Base-by-base conservation (phyloP, 2,113 vertebrate species). In the Tetrao urogallus region DNA sequence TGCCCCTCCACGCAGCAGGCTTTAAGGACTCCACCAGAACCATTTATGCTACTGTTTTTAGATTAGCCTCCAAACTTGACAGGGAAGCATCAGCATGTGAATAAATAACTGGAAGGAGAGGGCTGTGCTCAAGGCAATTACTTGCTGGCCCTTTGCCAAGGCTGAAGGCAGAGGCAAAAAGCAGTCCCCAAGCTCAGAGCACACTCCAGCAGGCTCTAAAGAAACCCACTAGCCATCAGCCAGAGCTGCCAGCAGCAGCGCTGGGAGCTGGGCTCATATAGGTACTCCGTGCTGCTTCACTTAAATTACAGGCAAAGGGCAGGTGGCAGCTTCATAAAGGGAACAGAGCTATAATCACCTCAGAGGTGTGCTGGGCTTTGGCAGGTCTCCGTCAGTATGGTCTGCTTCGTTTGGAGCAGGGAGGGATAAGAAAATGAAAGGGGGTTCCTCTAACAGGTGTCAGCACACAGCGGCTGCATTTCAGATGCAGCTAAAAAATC, bases 11-110 rank as follows among this genome's bases (percentile, higher is more conserved):
- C 30, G 47, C 1, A 65, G 81, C 19, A 14, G 21, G 11, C 50
- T 87, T 82, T 84, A 79, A 75, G 86, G 43, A 74, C 52, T 71
- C 30, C 82, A 82, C 61, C 84, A 82, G 76, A 91, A 65, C 72
- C 77, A 88, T 80, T 88, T 61, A 76, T 0, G 1, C 60, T 61
- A 82, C 70, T 93, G 70, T 45, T 94, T 91, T 38, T 60, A 92
- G 76, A 73, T 22, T 65, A 45, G 76, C n/a, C 50, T 19, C 38
- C 57, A 52, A 70, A 78, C 50, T 38, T 74, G 63, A 75, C 74
- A 19, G 45, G 34, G 83, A 82, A 60, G 77, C 71, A 93, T 16
- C 67, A 87, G 75, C 74, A 45, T 7, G 50, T 13, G 81, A 82
- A 88, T 65, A 80, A 92, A 75, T 58, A 92, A 91, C 13, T 6